These are phyloP conservation scores for Argopecten irradians DNA, from an alignment of 1,140 invertebrate genomes.

Conservation along the genomic window DNA sequence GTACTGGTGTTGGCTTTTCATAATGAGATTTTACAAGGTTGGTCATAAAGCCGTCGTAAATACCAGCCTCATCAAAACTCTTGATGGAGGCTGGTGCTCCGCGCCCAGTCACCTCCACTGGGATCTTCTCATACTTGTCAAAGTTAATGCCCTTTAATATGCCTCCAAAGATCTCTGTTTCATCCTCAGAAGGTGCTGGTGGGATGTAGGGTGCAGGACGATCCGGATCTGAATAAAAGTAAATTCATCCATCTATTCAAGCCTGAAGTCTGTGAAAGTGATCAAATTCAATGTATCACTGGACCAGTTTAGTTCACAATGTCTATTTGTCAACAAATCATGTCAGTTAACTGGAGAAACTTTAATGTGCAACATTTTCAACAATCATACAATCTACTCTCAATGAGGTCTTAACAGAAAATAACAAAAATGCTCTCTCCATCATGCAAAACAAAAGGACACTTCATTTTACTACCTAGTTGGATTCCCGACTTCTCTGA, in stretches of 20 bases:
- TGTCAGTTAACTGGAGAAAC: too few species aligned
- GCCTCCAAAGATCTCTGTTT: slow-evolving; percentile 83
- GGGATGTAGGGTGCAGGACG: slow-evolving; percentile 84
- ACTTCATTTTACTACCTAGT: background rate
- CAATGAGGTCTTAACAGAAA: background rate
- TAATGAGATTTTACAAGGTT: slow-evolving; percentile 92
- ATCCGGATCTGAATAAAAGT: slow-evolving; percentile 46
- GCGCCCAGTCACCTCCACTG: slow-evolving; percentile 86
- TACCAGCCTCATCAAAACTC: slow-evolving; percentile 84
- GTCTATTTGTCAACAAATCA: too few species aligned
- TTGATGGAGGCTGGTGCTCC: slow-evolving; percentile 82
- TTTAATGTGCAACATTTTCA: too few species aligned
- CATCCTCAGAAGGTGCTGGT: slow-evolving; percentile 81
- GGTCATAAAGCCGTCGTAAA: slow-evolving; percentile 83
- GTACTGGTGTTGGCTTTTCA: slow-evolving; percentile 92
- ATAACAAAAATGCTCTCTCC: background rate
- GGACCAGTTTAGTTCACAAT: too few species aligned
- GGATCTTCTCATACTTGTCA: slow-evolving; percentile 89
- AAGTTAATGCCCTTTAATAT: slow-evolving; percentile 92
- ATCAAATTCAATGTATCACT: background rate
- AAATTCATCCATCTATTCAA: background rate
- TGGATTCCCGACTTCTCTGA: slow-evolving; percentile 37
- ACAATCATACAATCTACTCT: too few species aligned
- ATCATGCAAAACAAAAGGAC: background rate
- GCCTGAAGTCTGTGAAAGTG: background rate